Percentiles rank a stretch among this genome's conserved stretches.
phyloP scores from a whole-genome alignment of 2,888 invertebrate genomes.

The Andrena hattorfiana region DNA sequence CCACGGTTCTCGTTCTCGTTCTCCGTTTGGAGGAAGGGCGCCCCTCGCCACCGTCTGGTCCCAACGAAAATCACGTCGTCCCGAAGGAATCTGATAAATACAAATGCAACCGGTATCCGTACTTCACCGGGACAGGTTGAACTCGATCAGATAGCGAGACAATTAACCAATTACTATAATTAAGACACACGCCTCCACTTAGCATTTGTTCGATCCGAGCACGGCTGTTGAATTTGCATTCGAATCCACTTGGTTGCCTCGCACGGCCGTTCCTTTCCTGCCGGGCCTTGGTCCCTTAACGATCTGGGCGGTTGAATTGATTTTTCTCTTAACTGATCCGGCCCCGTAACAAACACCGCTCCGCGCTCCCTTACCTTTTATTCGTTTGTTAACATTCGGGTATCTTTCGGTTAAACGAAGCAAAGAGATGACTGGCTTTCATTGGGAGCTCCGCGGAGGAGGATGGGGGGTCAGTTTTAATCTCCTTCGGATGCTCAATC shows the following conservation, averaged over 20 bases:
- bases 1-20: constrained; percentile 5
- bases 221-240: constrained; percentile 79
- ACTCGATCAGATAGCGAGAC: constrained; percentile 76
- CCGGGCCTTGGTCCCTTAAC: constrained; percentile 70
- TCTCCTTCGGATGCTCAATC: neutral
- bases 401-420: constrained; percentile 8
- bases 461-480: neutral
- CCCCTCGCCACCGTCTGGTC: neutral
- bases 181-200: constrained; percentile 80
- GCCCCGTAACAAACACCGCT: constrained; percentile 49
- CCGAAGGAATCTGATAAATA: constrained; percentile 42
- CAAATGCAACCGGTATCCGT: constrained; percentile 9
- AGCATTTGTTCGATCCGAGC: constrained; percentile 77
- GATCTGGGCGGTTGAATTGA: constrained; percentile 73
- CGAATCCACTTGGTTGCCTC: constrained; percentile 67
- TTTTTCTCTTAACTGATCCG: constrained; percentile 69
- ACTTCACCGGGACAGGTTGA: constrained; percentile 45
- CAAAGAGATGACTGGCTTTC: neutral
- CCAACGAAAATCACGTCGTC: constrained; percentile 23
- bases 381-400: constrained; percentile 21
- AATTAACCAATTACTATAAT: constrained; percentile 83
- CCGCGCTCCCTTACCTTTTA: constrained; percentile 24
- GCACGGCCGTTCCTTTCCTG: constrained; percentile 56
- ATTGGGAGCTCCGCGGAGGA: neutral
- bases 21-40: neutral